Evolutionary conservation across 2,888 invertebrate genomes (phyloP), one percentile per base, ranked within the genome.

Genomic region (Achlya flavicornis): DNA sequence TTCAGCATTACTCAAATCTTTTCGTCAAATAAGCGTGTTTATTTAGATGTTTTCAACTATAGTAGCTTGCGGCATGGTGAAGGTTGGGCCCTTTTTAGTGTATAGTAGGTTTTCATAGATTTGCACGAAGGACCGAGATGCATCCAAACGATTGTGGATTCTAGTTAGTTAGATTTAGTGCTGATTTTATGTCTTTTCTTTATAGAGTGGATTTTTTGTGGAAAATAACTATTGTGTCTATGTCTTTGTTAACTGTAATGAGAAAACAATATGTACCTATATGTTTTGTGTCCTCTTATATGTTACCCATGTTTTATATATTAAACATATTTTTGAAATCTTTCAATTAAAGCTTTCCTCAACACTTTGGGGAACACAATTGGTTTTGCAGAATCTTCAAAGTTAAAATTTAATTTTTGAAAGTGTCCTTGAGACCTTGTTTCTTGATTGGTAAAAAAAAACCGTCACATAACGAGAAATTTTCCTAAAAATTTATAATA

Each of bases 61-160:
- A 89, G 87, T 71, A 77, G 92, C 91, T 93, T 92, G 89, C 83
- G 88, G 92, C 92, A 92, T 92, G 93, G 90, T 92, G 90, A 80
- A 86, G 89, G 89, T 83, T 78, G 72, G 69, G 68, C 72, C 80
- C 76, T 77, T 19, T n/a, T 26, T 60, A 60, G 41, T 53, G 48
- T 48, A 19, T n/a, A 53, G 53, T 19, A 67, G 71, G 66, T 67
- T 70, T 61, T 71, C 60, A 67, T 67, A 72, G 73, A 77, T 71
- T 68, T 72, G 70, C 72, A 73, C 70, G 67, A 74, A 80, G 66
- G 70, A 70, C 67, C 74, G 73, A 62, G 80, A 71, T 84, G 86
- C 80, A 83, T 83, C 81, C 75, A 80, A 76, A 81, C 84, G 84
- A 82, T 83, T 83, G 81, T 78, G 80, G 79, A 70, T 64, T 70